These are phyloP conservation scores for Elmis aenea DNA, from an alignment of 2,888 invertebrate species.

Conservation along the genomic window DNA sequence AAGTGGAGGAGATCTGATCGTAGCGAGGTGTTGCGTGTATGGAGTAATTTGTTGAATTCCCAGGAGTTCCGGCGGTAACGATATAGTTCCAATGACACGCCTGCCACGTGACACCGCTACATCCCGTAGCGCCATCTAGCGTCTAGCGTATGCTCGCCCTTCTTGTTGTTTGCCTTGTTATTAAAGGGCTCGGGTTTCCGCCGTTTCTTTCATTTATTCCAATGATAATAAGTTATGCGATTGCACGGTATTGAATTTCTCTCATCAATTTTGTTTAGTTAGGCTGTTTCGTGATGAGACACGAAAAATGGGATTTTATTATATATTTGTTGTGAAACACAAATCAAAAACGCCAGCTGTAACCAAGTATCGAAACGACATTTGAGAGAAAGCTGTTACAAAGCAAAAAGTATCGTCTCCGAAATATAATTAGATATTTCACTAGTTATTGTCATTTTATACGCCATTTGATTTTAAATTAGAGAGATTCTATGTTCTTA, in stretches of 20 bases:
- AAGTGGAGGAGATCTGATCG: too few species aligned
- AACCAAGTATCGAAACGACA: too few species aligned
- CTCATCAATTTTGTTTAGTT: slow-evolving; percentile 1
- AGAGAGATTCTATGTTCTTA: too few species aligned
- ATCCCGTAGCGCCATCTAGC: slow-evolving; percentile 17
- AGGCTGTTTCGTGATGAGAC: too few species aligned
- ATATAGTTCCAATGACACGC: slow-evolving; percentile 26
- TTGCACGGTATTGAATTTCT: slow-evolving; percentile 11
- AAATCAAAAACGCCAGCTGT: too few species aligned
- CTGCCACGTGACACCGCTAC: slow-evolving; percentile 23
- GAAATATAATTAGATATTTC: too few species aligned
- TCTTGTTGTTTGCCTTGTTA: slow-evolving; percentile 18
- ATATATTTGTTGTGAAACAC: too few species aligned
- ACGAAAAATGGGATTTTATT: too few species aligned
- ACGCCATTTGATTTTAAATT: too few species aligned
- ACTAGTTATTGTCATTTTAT: too few species aligned
- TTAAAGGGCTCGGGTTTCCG: slow-evolving; percentile 14
- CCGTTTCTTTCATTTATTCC: slow-evolving; percentile 11
- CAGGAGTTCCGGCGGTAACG: slow-evolving; percentile 24
- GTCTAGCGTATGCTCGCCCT: slow-evolving; percentile 7
- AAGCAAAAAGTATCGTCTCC: too few species aligned
- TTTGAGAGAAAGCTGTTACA: too few species aligned
- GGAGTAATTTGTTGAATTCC: slow-evolving; percentile 30
- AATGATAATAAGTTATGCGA: slow-evolving; percentile 12
- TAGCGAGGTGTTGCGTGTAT: slow-evolving; percentile 19